phyloP scores from a whole-genome alignment of 2,888 invertebrate species.

The Plemyria rubiginata region DNA sequence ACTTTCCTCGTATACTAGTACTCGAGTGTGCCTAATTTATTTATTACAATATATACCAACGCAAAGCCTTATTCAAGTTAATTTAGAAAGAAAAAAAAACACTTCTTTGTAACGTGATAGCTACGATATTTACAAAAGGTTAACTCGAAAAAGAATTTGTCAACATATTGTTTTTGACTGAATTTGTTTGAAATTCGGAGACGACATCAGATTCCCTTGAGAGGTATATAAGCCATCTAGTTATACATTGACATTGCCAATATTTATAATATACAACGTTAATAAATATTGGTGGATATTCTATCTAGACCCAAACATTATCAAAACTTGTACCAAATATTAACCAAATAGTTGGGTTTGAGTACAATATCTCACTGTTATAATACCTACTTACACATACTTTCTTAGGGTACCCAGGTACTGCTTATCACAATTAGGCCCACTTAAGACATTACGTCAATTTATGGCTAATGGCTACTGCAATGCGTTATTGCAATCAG shows the following conservation, averaged over 20 bases:
- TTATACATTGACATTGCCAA: constrained; percentile 12
- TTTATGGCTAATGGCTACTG: constrained; percentile 1
- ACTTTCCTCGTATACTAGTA: background rate
- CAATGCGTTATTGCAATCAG: constrained; percentile 5
- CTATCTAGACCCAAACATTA: too few relatives aligned
- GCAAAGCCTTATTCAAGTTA: background rate
- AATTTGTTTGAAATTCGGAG: constrained; percentile 48
- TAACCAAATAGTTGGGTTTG: too few relatives aligned
- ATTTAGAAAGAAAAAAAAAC: background rate
- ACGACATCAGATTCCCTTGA: constrained; percentile 53
- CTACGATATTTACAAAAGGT: constrained; percentile 5
- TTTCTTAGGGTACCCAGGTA: too few relatives aligned
- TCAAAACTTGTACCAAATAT: too few relatives aligned
- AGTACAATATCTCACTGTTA: too few relatives aligned
- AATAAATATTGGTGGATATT: background rate
- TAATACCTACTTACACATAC: too few relatives aligned
- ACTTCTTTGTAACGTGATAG: background rate
- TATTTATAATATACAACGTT: constrained; percentile 9
- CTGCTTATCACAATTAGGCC: background rate
- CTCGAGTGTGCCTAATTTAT: background rate
- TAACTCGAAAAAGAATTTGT: constrained; percentile 5
- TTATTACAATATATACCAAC: background rate
- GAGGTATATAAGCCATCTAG: constrained; percentile 24
- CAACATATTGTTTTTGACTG: constrained; percentile 42
- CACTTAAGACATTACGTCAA: constrained; percentile 2